A percentile compares a stretch with the other conserved stretches of the same genome.
phyloP scores from a whole-genome alignment of 1,140 invertebrate genomes.

The Halesus radiatus region DNA sequence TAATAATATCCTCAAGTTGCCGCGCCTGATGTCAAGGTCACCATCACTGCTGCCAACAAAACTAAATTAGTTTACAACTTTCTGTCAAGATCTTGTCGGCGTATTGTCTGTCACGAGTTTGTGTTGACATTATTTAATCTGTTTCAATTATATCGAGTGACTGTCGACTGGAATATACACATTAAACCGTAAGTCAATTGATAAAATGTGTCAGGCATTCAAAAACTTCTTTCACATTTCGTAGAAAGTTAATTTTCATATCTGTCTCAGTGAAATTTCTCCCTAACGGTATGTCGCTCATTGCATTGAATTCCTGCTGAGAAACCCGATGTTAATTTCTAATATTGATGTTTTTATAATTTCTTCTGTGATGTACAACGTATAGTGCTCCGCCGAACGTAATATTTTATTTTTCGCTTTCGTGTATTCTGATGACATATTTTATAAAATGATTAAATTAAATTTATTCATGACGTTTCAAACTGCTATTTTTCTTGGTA shows the following conservation, averaged over 20 bases:
- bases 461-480: too few relatives aligned
- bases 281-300: constrained; percentile 11
- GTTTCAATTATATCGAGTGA: not conserved
- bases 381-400: too few relatives aligned
- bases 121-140: constrained; percentile 23
- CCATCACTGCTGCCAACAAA: not conserved
- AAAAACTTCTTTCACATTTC: not conserved
- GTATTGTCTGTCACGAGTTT: constrained; percentile 21
- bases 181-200: not conserved
- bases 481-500: too few relatives aligned
- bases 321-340: constrained; percentile 13
- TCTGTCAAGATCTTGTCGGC: constrained; percentile 22
- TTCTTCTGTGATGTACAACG: too few relatives aligned
- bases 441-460: too few relatives aligned
- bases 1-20: constrained; percentile 6
- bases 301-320: not conserved
- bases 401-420: too few relatives aligned
- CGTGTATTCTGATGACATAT: too few relatives aligned
- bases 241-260: constrained; percentile 26
- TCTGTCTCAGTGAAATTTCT: constrained; percentile 7
- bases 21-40: not conserved
- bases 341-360: too few relatives aligned
- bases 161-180: not conserved
- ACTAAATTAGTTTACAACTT: constrained; percentile 21
- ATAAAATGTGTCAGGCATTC: not conserved